phyloP scores from a whole-genome alignment of 2,888 invertebrate genomes.

The Lordiphosa fenestrarum region DNA sequence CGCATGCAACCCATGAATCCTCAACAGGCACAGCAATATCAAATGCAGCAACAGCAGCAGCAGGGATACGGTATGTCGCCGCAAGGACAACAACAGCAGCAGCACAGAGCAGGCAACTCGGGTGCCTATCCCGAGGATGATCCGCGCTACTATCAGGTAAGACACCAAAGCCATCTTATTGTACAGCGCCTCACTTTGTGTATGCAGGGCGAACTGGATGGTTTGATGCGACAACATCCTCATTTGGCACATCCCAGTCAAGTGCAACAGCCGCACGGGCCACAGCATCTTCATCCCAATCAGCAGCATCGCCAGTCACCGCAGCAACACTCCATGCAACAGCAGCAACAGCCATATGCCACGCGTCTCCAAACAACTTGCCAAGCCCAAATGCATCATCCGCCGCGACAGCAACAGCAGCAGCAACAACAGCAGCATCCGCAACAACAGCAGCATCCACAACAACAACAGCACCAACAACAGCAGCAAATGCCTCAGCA shows the following conservation, averaged over 20 bases:
- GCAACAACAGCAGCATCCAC: slow-evolving; percentile 38
- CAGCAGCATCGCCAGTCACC: slow-evolving; percentile 50
- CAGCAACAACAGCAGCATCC: slow-evolving; percentile 35
- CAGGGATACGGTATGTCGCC: slow-evolving; percentile 34
- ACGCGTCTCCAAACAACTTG: slow-evolving; percentile 31
- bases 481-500: slow-evolving; percentile 30
- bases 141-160: slow-evolving; percentile 83
- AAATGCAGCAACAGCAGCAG: slow-evolving; percentile 52
- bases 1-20: slow-evolving; percentile 78
- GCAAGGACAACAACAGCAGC: slow-evolving; percentile 78
- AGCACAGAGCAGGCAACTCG: slow-evolving; percentile 42
- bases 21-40: slow-evolving; percentile 62
- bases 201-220: slow-evolving; percentile 87
- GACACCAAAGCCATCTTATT: background rate
- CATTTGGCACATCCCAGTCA: slow-evolving; percentile 86
- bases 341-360: slow-evolving; percentile 26
- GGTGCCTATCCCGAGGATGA: slow-evolving; percentile 84
- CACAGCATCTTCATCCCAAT: slow-evolving; percentile 43
- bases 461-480: slow-evolving; percentile 40
- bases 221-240: slow-evolving; percentile 89
- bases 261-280: slow-evolving; percentile 78
- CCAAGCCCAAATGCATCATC: slow-evolving; percentile 35
- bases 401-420: slow-evolving; percentile 23
- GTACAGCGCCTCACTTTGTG: too few species aligned
- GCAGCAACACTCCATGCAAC: slow-evolving; percentile 45